Evolutionary conservation across 2,888 invertebrate species (phyloP).

Genomic region (Iselma pallidipennis): DNA sequence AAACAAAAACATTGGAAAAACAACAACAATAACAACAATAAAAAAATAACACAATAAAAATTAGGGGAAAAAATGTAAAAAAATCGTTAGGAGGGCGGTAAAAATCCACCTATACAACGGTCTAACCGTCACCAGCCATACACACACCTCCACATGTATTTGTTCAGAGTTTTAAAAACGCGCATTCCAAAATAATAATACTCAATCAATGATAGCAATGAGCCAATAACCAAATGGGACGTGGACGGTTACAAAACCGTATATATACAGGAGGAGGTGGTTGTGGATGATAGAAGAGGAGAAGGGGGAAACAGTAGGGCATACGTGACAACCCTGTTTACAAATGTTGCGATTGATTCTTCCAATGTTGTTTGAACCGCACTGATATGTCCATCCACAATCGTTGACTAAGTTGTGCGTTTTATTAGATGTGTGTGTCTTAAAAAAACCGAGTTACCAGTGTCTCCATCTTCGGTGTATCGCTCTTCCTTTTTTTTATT

Average conservation of each 20-base stretch:
- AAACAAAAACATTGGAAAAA: not conserved
- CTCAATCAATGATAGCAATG: constrained; percentile 59
- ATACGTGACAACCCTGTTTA: constrained; percentile 59
- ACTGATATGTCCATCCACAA: constrained; percentile 52
- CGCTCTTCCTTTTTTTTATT: not conserved
- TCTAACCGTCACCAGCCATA: constrained; percentile 38
- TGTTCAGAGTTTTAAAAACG: constrained; percentile 58
- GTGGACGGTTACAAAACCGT: constrained; percentile 46
- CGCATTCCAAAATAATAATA: constrained; percentile 60
- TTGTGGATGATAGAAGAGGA: not conserved
- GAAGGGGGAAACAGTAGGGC: constrained; percentile 28
- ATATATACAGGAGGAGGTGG: constrained; percentile 40
- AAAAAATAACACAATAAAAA: constrained; percentile 27
- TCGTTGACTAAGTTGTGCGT: constrained; percentile 23
- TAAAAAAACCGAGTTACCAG: not conserved
- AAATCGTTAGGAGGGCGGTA: constrained; percentile 17
- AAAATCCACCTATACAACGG: constrained; percentile 40
- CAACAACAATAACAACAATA: constrained; percentile 24
- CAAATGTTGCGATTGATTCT: constrained; percentile 60
- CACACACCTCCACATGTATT: constrained; percentile 42
- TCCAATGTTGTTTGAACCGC: constrained; percentile 57
- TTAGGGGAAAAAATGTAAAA: constrained; percentile 26
- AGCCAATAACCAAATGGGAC: constrained; percentile 59
- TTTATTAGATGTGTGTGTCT: not conserved
- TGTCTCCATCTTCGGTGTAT: not conserved